Percentiles rank a stretch among this genome's conserved stretches.
phyloP scores from a whole-genome alignment of 2,113 vertebrate genomes.

The Crocuta crocuta region DNA sequence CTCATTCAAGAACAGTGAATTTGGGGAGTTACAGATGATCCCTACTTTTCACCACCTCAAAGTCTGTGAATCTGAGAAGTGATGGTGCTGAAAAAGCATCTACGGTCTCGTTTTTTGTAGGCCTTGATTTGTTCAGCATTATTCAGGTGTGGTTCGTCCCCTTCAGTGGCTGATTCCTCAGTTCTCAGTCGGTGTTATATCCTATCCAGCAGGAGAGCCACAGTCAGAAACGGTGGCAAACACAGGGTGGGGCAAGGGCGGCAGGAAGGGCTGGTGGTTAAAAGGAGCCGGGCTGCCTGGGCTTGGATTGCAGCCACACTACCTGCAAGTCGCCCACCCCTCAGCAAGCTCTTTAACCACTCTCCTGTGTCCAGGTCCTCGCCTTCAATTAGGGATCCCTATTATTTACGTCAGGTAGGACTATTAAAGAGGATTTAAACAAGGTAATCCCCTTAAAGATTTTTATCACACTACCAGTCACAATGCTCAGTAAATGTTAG shows the following conservation, averaged over 20 bases:
- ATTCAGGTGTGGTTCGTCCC: conserved; percentile 8
- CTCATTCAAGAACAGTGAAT: conserved; percentile 22
- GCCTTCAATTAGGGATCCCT: background rate
- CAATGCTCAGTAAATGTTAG: conserved; percentile 38
- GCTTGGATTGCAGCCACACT: background rate
- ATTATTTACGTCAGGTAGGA: background rate
- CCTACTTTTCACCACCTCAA: background rate
- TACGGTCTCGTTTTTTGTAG: background rate
- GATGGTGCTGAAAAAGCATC: background rate
- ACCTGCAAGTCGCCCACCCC: background rate
- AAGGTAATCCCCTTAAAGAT: conserved; percentile 39
- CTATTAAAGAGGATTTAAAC: background rate
- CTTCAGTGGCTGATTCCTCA: background rate
- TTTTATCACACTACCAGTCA: conserved; percentile 13
- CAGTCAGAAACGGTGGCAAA: background rate
- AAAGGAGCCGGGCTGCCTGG: background rate
- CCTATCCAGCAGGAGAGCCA: background rate
- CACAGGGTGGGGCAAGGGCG: background rate
- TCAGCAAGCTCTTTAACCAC: background rate
- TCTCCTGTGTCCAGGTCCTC: background rate
- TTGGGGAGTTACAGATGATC: background rate
- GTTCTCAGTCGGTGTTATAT: background rate
- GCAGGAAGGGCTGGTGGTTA: background rate
- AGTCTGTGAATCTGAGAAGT: background rate
- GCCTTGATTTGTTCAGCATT: background rate